Base-by-base conservation (phyloP, 2,113 vertebrate genomes). In the Nipponia nippon region DNA sequence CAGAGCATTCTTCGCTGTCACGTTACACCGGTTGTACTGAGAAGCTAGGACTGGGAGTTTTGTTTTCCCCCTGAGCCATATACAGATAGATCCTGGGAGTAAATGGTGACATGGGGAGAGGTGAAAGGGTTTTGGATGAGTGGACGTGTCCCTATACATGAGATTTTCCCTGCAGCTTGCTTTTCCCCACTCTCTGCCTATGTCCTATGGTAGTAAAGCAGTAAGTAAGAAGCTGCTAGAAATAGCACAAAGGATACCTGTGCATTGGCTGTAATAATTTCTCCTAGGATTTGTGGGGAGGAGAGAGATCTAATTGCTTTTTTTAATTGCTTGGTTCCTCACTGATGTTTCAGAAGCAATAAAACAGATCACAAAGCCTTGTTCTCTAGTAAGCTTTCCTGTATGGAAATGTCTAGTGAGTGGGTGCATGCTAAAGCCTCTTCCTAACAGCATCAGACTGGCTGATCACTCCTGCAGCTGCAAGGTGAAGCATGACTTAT, bases 111-210 rank as follows among this genome's bases (percentile, higher is more conserved):
- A 30, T 34, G 38, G 13, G 26, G 52, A 63, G 38, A 42, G 16
- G 16, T 38, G 21, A 19, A 40, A 63, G 32, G 50, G 27, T 76
- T 81, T 36, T 61, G 66, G 18, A 20, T 38, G 21, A 73, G 22
- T 6, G 11, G 18, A 69, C 11, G 23, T 18, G 19, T 56, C 11
- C n/a, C 23, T 69, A 1, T 13, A n/a, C 2, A 1, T 22, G 42
- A 56, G 32, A 26, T 19, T 56, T 11, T 81, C 16, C n/a, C 19
- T 46, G n/a, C 52, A 73, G 59, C 15, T 84, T 91, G 65, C 13
- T 3, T 50, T 82, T 73, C 23, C 25, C 3, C 7, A 2, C 50
- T 22, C 7, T 29, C 38, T 69, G 42, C 27, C 26, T 56, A 25
- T 36, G 32, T 29, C 36, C 65, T 22, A 27, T 18, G 4, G 49